Evolutionary conservation across 2,113 vertebrate species (phyloP).

Genomic region (Limanda limanda): DNA sequence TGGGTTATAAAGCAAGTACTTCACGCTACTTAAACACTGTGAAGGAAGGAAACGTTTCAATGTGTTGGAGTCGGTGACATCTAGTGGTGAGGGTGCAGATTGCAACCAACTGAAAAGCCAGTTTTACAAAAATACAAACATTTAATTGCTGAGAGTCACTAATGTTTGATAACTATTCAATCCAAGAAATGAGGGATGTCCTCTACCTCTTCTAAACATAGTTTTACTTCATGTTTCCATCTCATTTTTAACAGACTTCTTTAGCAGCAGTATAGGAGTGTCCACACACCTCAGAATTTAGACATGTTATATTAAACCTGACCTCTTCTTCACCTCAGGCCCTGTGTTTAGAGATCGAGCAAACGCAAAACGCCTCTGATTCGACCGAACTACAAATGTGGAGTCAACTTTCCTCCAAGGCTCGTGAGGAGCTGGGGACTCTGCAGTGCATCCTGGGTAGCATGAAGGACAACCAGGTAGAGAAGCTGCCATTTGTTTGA

Average conservation of each 20-base stretch:
- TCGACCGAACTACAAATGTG: constrained; percentile 85
- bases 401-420: constrained; percentile 84
- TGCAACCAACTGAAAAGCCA: background rate
- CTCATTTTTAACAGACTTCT: too few relatives aligned
- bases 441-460: constrained; percentile 89
- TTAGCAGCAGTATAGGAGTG: too few relatives aligned
- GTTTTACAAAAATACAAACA: too few relatives aligned
- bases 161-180: too few relatives aligned
- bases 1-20: too few relatives aligned
- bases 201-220: too few relatives aligned
- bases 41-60: background rate
- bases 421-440: constrained; percentile 84
- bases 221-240: too few relatives aligned
- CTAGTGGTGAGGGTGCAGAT: background rate
- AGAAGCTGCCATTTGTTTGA: constrained; percentile 27
- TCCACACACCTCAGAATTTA: background rate
- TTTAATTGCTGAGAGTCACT: too few relatives aligned
- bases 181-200: too few relatives aligned
- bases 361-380: constrained; percentile 84
- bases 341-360: constrained; percentile 85
- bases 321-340: constrained; percentile 68
- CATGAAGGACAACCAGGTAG: constrained; percentile 90
- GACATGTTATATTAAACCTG: constrained; percentile 5
- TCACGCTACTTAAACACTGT: too few relatives aligned
- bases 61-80: background rate